Conservation (phyloP, 2,113 vertebrate genomes). For the Strix aluco region DNA sequence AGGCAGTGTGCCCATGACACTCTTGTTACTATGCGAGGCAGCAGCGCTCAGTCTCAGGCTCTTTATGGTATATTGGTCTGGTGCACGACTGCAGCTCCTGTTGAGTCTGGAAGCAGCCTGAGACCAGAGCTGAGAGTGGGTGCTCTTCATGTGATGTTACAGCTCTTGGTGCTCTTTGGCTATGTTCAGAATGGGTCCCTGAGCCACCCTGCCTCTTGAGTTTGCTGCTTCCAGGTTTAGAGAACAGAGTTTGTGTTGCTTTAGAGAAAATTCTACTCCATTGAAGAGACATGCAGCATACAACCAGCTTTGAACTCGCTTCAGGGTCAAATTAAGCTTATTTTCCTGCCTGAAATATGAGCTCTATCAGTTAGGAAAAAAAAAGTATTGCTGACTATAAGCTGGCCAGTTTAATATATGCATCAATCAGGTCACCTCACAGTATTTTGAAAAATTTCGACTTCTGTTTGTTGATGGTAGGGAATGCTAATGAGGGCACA, state of each 20-base stretch:
- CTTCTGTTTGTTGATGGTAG: background rate
- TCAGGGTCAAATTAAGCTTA: background rate
- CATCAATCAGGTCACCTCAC: background rate
- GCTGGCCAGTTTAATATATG: background rate
- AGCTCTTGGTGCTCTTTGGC: fast-evolving
- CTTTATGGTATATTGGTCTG: background rate
- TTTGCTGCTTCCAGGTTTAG: background rate
- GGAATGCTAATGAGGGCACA: background rate
- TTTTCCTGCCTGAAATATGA: background rate
- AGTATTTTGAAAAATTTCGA: background rate
- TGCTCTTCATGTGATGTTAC: background rate
- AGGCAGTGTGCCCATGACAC: background rate
- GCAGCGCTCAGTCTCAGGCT: background rate
- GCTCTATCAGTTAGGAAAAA: background rate
- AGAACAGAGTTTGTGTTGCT: background rate
- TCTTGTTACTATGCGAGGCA: background rate
- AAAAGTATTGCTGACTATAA: background rate
- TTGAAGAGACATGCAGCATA: background rate
- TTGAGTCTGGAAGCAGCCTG: background rate
- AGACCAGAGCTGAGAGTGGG: background rate
- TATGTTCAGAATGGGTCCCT: background rate
- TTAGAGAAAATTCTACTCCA: background rate
- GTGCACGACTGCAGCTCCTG: background rate
- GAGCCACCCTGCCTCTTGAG: background rate
- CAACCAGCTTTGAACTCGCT: background rate